A percentile compares a stretch with the other conserved stretches of the same genome.
These are phyloP conservation scores for Cryptoblepharus egeriae DNA, from an alignment of 2,797 vertebrate species.

Conservation along the genomic window DNA sequence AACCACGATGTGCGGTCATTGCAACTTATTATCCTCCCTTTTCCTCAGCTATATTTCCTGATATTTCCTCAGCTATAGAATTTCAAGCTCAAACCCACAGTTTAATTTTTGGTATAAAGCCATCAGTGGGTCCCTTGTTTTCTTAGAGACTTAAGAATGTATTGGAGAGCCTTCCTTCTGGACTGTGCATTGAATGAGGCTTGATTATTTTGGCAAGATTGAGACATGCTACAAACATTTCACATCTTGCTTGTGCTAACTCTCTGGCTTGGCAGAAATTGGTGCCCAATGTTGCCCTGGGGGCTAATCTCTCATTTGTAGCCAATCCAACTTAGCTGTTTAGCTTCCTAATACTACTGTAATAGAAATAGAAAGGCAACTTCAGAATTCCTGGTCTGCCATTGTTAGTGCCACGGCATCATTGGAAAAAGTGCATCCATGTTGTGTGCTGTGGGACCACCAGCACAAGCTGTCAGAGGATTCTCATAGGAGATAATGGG, in stretches of 20 bases:
- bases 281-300: slow-evolving; percentile 7
- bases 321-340: neutral
- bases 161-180: slow-evolving; percentile 25
- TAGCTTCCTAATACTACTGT: neutral
- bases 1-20: neutral
- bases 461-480: no score
- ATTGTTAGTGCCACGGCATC: no score
- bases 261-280: slow-evolving; percentile 29
- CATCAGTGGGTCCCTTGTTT: slow-evolving; percentile 26
- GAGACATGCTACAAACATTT: slow-evolving; percentile 22
- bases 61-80: slow-evolving; percentile 6
- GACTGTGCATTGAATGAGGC: neutral
- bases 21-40: neutral
- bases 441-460: no score
- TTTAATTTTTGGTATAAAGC: slow-evolving; percentile 29
- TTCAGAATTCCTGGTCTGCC: no score
- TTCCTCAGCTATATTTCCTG: no score
- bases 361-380: neutral
- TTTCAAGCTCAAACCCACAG: slow-evolving; percentile 11
- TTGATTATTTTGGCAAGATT: slow-evolving; percentile 35
- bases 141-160: slow-evolving; percentile 20
- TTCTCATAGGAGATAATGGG: no score
- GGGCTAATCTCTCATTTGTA: slow-evolving; percentile 16
- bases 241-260: slow-evolving; percentile 6
- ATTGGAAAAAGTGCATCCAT: no score